Evolutionary conservation across 92 coral and sea anemone genomes (phyloP).

Genomic region (Anthopleura xanthogrammica): DNA sequence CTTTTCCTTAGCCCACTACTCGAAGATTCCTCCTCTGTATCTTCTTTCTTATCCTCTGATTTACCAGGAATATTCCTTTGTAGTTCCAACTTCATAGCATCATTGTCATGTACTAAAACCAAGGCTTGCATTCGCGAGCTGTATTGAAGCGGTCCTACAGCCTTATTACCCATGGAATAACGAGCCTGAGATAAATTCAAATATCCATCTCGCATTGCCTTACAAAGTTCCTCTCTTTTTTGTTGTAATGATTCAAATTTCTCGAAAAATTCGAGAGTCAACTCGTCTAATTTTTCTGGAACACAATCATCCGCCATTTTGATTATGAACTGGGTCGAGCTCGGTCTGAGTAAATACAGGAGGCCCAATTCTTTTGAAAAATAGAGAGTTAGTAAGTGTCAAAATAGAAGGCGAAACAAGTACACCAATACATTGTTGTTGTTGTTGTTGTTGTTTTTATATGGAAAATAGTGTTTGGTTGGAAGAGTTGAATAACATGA

Average conservation of each 20-base stretch:
- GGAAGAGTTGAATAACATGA: too few species aligned
- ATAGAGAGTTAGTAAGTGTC: too few species aligned
- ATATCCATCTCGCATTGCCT: constrained; percentile 82
- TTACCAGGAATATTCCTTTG: constrained; percentile 41
- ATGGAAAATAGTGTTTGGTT: too few species aligned
- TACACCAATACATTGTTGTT: too few species aligned
- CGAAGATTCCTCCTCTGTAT: neutral
- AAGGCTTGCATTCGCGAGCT: constrained; percentile 77
- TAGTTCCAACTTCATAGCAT: constrained; percentile 31
- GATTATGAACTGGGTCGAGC: constrained; percentile 16
- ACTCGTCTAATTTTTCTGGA: constrained; percentile 58
- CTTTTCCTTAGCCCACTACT: constrained; percentile 27
- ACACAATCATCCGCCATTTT: constrained; percentile 77
- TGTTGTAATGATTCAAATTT: constrained; percentile 62
- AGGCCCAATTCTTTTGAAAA: too few species aligned
- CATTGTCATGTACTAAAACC: constrained; percentile 28
- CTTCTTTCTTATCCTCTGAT: constrained; percentile 18
- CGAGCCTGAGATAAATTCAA: constrained; percentile 88
- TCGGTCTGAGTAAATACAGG: neutral
- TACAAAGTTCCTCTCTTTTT: constrained; percentile 56
- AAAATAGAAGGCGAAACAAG: too few species aligned
- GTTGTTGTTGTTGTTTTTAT: too few species aligned
- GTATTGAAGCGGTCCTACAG: constrained; percentile 84
- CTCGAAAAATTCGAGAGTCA: constrained; percentile 76
- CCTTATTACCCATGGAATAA: constrained; percentile 95